Conservation (phyloP, 2,888 invertebrate species). For the Tubulanus polymorphus region DNA sequence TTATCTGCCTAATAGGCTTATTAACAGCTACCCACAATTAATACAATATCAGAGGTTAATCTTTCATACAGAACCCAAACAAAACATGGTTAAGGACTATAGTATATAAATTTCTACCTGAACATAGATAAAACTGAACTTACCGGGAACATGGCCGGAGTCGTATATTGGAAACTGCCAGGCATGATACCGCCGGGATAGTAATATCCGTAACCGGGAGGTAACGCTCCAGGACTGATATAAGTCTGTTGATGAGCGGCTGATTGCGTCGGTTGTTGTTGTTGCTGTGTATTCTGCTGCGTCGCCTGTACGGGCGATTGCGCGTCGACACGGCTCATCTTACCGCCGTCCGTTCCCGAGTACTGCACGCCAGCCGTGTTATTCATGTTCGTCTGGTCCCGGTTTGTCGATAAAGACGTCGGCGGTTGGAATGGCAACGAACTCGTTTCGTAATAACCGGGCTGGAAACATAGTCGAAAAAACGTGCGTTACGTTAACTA, state of each 20-base stretch:
- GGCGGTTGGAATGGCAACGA: constrained; percentile 26
- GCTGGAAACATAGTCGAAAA: constrained; percentile 12
- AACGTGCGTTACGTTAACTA: not conserved
- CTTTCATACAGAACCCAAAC: too few species aligned
- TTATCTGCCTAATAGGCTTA: too few species aligned
- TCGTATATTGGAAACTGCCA: constrained; percentile 53
- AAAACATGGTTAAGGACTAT: too few species aligned
- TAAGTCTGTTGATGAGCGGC: constrained; percentile 60
- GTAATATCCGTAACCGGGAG: constrained; percentile 72
- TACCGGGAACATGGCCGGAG: constrained; percentile 54
- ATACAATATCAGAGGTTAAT: too few species aligned
- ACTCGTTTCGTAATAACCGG: constrained; percentile 30
- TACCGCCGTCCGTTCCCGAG: constrained; percentile 37
- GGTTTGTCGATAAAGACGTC: constrained; percentile 25
- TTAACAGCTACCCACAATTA: too few species aligned
- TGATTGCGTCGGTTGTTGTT: constrained; percentile 57
- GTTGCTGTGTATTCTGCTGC: constrained; percentile 68
- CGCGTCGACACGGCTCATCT: constrained; percentile 68
- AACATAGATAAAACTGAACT: too few species aligned
- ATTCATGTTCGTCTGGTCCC: too few species aligned
- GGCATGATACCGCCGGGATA: constrained; percentile 59
- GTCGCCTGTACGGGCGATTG: constrained; percentile 72
- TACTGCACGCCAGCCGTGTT: too few species aligned
- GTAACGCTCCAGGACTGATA: constrained; percentile 59
- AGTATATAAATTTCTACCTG: too few species aligned